These are phyloP conservation scores for Spizaetus ornatus DNA, from an alignment of 2,113 vertebrate species.

Conservation along the genomic window DNA sequence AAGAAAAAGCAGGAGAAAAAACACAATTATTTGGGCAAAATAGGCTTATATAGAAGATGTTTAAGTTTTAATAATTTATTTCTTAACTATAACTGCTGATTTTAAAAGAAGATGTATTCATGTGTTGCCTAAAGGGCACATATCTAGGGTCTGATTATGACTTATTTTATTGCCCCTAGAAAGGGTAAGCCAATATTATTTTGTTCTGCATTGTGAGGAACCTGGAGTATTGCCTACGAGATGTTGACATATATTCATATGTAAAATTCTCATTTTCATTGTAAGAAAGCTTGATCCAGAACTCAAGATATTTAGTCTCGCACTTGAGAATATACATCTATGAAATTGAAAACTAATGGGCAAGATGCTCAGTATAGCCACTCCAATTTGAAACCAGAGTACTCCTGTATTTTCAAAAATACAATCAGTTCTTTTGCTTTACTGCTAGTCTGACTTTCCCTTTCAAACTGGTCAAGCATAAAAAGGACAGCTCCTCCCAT, in stretches of 20 bases:
- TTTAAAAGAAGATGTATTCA: not conserved
- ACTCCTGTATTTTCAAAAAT: not conserved
- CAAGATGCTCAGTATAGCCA: not conserved
- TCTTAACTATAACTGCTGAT: not conserved
- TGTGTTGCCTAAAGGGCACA: not conserved
- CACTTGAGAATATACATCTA: not conserved
- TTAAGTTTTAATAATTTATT: not conserved
- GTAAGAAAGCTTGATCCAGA: not conserved
- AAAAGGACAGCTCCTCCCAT: not conserved
- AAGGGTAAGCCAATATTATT: not conserved
- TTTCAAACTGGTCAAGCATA: not conserved
- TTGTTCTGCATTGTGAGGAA: not conserved
- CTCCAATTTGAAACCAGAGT: not conserved
- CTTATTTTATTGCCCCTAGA: not conserved
- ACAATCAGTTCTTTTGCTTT: not conserved
- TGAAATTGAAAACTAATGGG: not conserved
- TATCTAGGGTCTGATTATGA: not conserved
- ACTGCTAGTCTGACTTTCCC: not conserved
- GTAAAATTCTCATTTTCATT: not conserved
- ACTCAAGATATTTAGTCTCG: not conserved
- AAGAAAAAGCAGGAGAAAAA: not conserved
- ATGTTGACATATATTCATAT: not conserved
- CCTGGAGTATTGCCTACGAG: not conserved
- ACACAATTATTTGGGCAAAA: not conserved
- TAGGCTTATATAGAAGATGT: not conserved